These are phyloP conservation scores for Papilio helenus DNA, from an alignment of 1,140 invertebrate species.

Conservation along the genomic window DNA sequence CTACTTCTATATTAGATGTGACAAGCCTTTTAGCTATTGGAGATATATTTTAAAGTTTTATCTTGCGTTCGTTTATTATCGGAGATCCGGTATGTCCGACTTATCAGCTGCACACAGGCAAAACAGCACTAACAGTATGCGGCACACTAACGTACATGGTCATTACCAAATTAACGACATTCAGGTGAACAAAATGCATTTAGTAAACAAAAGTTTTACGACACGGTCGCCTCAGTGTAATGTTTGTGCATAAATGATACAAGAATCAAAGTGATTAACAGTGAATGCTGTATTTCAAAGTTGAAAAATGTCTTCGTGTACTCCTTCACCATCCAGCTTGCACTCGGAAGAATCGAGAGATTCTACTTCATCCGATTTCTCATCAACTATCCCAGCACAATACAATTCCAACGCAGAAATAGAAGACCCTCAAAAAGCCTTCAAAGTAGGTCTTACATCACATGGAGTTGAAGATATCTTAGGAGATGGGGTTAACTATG, in stretches of 20 bases:
- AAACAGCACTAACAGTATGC: slow-evolving; percentile 61
- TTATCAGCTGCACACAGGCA: slow-evolving; percentile 76
- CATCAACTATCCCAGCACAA: slow-evolving; percentile 45
- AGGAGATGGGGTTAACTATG: slow-evolving; percentile 61
- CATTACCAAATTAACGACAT: slow-evolving; percentile 81
- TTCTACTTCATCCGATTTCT: slow-evolving; percentile 61
- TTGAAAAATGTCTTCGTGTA: slow-evolving; percentile 59
- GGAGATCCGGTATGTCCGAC: slow-evolving; percentile 71
- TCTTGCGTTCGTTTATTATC: slow-evolving; percentile 72
- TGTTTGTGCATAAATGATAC: slow-evolving; percentile 50
- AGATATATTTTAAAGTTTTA: slow-evolving; percentile 74
- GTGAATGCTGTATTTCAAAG: slow-evolving; percentile 42
- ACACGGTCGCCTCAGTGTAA: slow-evolving; percentile 64
- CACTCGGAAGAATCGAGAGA: slow-evolving; percentile 67
- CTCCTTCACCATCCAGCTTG: slow-evolving; percentile 61
- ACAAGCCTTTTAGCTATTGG: slow-evolving; percentile 75
- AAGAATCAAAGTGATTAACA: slow-evolving; percentile 13
- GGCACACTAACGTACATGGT: slow-evolving; percentile 73
- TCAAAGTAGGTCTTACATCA: slow-evolving; percentile 62
- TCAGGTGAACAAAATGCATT: slow-evolving; percentile 79
- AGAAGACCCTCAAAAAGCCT: slow-evolving; percentile 57
- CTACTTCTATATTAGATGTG: slow-evolving; percentile 61
- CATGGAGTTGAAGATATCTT: slow-evolving; percentile 79
- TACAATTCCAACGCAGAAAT: slow-evolving; percentile 47
- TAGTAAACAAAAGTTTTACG: slow-evolving; percentile 77